Evolutionary conservation across 2,113 vertebrate species (phyloP), one percentile per base, ranked within the genome.

Genomic region (Dasypus novemcinctus): DNA sequence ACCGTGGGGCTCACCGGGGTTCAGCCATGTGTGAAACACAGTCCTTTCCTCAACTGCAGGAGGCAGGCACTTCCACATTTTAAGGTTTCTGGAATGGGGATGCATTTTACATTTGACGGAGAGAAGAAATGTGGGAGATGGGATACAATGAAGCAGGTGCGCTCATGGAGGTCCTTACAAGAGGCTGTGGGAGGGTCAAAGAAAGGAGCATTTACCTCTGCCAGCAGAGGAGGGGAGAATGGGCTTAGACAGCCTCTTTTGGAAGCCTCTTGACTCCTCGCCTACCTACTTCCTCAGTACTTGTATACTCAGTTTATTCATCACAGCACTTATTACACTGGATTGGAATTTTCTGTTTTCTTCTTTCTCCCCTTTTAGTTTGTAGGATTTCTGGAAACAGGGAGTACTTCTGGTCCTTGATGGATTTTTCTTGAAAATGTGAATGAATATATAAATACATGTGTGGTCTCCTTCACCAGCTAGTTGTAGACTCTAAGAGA

Each of bases 21-120:
- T 2, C 0, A 1, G 15, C 21, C 71, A 25, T 2, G 14, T 38
- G 0, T 10, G 49, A 49, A 46, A 27, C 66, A 15, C 59, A 14
- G 33, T 31, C 61, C 36, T 61, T 18, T 25, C 78, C 36, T 49
- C 31, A 15, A 25, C 68, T 46, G 23, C 17, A 10, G 0, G 9
- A 68, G 43, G 46, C 7, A 7, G 29, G 43, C 49, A n/a, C 54
- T 54, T n/a, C 33, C 29, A 3, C 27, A 29, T 11, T 41, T 15
- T 17, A 46, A 8, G 14, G 38, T 23, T n/a, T 66, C 66, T 66
- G n/a, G 46, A 61, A 41, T 8, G 29, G 20, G 31, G 23, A 1
- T 25, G 38, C 72, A 41, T 54, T 66, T 52, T n/a, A 11, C 29
- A 81, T 12, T 36, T 17, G n/a, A 66, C 38, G 7, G 54, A 46